Evolutionary conservation across 1,140 invertebrate species (phyloP), one percentile per base, ranked within the genome.

Genomic region (Coenobita brevimanus): DNA sequence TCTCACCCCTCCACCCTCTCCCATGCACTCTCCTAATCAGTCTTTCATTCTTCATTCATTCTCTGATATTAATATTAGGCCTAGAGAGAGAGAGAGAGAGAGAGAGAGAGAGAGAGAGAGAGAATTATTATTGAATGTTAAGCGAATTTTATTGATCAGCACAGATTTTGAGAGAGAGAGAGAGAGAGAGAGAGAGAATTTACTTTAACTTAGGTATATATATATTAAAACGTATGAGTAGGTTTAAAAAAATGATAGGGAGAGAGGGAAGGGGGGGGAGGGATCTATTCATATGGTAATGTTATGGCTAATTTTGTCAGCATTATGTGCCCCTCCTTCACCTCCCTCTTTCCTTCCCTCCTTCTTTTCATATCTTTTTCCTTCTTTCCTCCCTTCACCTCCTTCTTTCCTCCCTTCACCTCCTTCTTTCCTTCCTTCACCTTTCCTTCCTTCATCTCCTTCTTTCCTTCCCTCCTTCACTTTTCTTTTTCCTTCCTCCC

Each of bases 131-230:
- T n/a, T n/a, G n/a, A n/a, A n/a, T n/a, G n/a, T n/a, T n/a, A n/a
- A n/a, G n/a, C n/a, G n/a, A n/a, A n/a, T n/a, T n/a, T n/a, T n/a
- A n/a, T n/a, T n/a, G n/a, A n/a, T n/a, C n/a, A n/a, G n/a, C n/a
- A n/a, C n/a, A n/a, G n/a, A n/a, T n/a, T n/a, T n/a, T n/a, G n/a
- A 73, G 69, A 73, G 69, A 73, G 69, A 73, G 69, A 73, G 69
- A 73, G 69, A 73, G 69, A 73, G 69, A 73, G 46, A 50, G 46
- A 50, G 46, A 50, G 46, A 50, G 46, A n/a, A n/a, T n/a, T n/a
- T n/a, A n/a, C n/a, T 24, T 4, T 24, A 2, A 2, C 57, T 62
- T 62, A 17, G 57, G 10, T n/a, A 10, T 57, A 10, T 57, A 13
- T n/a, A n/a, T 62, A n/a, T 62, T n/a, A 62, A 17, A 62, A 62